Evolutionary conservation across 2,888 invertebrate species (phyloP).

Genomic region (Tiliacea citrago): DNA sequence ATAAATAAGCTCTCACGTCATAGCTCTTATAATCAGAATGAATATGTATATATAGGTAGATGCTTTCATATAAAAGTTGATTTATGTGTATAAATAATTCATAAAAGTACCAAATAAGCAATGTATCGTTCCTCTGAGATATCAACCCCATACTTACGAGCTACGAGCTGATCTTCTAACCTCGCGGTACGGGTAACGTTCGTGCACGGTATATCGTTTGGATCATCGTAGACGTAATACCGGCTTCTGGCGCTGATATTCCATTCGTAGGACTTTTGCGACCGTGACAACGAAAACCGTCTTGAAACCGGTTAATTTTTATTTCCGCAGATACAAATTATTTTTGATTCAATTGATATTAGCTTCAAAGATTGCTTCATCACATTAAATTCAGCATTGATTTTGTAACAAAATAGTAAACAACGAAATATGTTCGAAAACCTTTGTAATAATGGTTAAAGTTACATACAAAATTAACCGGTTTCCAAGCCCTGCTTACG

Average conservation of each 20-base stretch:
- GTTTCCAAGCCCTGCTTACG: too few species aligned
- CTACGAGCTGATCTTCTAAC: background rate
- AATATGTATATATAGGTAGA: slow-evolving; percentile 26
- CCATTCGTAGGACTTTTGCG: background rate
- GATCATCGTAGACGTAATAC: background rate
- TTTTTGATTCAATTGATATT: too few species aligned
- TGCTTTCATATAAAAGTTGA: slow-evolving; percentile 28
- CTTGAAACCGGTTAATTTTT: too few species aligned
- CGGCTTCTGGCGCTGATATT: slow-evolving; percentile 1
- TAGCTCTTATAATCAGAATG: slow-evolving; percentile 20
- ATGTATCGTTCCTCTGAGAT: slow-evolving; percentile 61
- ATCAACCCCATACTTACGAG: slow-evolving; percentile 33
- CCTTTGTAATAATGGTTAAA: too few species aligned
- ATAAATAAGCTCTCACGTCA: background rate
- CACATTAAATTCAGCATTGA: too few species aligned
- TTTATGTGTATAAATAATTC: slow-evolving; percentile 61
- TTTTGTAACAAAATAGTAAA: too few species aligned
- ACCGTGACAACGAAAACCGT: background rate
- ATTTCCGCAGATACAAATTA: too few species aligned
- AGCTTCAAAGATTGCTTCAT: too few species aligned
- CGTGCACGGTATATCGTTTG: background rate
- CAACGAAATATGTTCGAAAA: too few species aligned
- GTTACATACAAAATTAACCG: too few species aligned
- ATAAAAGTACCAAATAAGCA: slow-evolving; percentile 47
- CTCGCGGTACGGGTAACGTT: background rate